These are phyloP conservation scores for Forbesichthys agassizii DNA, from an alignment of 2,113 vertebrate species.

Conservation along the genomic window DNA sequence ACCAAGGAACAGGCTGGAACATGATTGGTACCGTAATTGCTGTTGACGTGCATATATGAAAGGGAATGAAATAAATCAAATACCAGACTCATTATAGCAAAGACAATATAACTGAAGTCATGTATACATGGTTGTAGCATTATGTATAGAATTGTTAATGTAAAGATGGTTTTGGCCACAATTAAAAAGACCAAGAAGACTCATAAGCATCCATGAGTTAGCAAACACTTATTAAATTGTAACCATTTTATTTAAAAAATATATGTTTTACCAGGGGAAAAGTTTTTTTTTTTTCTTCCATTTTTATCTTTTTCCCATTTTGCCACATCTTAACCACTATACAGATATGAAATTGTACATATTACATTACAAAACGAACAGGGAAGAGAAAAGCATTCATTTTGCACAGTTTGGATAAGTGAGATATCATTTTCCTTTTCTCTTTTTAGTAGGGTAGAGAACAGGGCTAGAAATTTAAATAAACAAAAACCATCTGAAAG, in stretches of 20 bases:
- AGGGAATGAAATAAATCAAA: not conserved
- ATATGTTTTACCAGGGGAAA: conserved; percentile 76
- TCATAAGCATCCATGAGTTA: conserved; percentile 56
- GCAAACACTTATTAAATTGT: conserved; percentile 69
- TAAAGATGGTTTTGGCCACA: not conserved
- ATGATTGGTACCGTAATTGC: not conserved
- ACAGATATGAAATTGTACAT: conserved; percentile 84
- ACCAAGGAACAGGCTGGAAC: not conserved
- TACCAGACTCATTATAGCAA: not conserved
- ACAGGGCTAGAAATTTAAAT: conserved; percentile 62
- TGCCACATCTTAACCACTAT: conserved; percentile 82
- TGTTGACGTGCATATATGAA: not conserved
- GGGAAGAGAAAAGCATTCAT: conserved; percentile 75
- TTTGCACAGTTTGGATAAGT: conserved; percentile 68
- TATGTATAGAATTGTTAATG: not conserved
- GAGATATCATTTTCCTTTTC: conserved; percentile 45
- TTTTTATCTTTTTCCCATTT: conserved; percentile 58
- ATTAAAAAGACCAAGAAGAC: conserved; percentile 47
- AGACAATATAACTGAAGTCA: not conserved
- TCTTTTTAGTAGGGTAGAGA: conserved; percentile 58
- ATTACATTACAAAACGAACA: conserved; percentile 80
- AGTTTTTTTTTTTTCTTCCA: conserved; percentile 43
- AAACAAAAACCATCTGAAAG: conserved; percentile 74
- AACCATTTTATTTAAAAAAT: conserved; percentile 84
- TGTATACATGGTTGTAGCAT: not conserved